Conservation (phyloP, 2,888 invertebrate genomes). For the Euzophera pinguis region DNA sequence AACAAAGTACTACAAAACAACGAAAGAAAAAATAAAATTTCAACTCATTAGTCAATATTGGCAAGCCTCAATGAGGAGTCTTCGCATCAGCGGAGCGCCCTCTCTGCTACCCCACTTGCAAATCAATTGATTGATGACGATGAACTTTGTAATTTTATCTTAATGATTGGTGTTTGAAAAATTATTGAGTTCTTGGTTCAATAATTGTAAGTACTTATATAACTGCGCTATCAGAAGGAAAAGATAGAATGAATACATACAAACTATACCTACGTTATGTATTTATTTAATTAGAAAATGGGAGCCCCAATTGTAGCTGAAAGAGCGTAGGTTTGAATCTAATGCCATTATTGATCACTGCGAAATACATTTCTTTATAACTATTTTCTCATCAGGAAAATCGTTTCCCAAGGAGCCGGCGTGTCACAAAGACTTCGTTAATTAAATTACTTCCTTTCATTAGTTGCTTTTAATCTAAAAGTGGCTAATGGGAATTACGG, state of each 20-base stretch:
- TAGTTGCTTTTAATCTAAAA: conserved; percentile 10
- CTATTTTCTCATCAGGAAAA: neutral
- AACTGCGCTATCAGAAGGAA: no score
- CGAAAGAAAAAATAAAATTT: conserved; percentile 19
- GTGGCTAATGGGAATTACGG: conserved; percentile 10
- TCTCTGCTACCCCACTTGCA: conserved; percentile 15
- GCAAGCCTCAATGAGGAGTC: conserved; percentile 37
- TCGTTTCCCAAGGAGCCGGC: neutral
- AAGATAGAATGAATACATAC: no score
- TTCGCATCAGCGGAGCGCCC: conserved; percentile 36
- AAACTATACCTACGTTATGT: no score
- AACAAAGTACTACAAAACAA: no score
- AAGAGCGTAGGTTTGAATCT: no score
- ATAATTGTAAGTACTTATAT: neutral
- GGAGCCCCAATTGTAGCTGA: no score
- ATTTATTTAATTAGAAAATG: no score
- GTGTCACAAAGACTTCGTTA: conserved; percentile 1
- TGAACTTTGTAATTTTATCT: conserved; percentile 50
- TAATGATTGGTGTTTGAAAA: conserved; percentile 34
- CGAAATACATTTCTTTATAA: neutral
- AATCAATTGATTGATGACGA: conserved; percentile 48
- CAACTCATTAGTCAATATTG: conserved; percentile 35
- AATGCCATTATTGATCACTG: no score
- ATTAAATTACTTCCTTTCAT: conserved; percentile 13
- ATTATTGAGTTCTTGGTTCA: conserved; percentile 20